phyloP scores from a whole-genome alignment of 1,140 invertebrate species.

The Caerostris extrusa region DNA sequence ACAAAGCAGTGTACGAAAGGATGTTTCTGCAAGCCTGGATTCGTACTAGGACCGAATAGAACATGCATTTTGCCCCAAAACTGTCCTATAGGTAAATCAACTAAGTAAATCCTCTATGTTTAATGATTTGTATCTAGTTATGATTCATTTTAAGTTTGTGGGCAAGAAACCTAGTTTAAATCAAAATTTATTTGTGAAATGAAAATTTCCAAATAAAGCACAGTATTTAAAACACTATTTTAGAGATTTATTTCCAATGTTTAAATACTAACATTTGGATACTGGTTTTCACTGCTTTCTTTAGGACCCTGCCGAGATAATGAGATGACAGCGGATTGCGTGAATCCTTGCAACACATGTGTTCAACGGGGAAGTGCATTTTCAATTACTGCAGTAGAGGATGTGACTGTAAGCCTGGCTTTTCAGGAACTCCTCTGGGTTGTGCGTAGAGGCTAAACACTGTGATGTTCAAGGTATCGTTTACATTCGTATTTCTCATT shows the following conservation, averaged over 20 bases:
- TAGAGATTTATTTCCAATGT: no score
- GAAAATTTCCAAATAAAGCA: no score
- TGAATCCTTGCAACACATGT: constrained; percentile 62
- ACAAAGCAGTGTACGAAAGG: constrained; percentile 30
- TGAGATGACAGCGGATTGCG: constrained; percentile 55
- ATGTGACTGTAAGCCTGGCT: constrained; percentile 69
- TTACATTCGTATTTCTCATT: no score
- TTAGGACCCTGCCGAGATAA: constrained; percentile 49
- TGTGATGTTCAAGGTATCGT: constrained; percentile 30
- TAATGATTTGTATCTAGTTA: no score
- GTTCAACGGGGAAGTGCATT: neutral
- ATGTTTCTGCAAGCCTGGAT: constrained; percentile 66
- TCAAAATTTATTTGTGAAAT: no score
- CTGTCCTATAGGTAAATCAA: constrained; percentile 53
- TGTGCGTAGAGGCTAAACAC: neutral
- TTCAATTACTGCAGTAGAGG: constrained; percentile 29
- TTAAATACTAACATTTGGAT: no score
- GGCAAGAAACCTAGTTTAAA: no score
- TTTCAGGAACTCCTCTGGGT: constrained; percentile 7
- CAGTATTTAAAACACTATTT: no score
- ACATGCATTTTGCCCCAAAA: constrained; percentile 42
- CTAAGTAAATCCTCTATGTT: no score
- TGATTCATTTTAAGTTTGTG: no score
- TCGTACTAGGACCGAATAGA: constrained; percentile 13
- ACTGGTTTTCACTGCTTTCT: neutral